Evolutionary conservation across 2,888 invertebrate species (phyloP).

Genomic region (Lasioglossum calceatum): DNA sequence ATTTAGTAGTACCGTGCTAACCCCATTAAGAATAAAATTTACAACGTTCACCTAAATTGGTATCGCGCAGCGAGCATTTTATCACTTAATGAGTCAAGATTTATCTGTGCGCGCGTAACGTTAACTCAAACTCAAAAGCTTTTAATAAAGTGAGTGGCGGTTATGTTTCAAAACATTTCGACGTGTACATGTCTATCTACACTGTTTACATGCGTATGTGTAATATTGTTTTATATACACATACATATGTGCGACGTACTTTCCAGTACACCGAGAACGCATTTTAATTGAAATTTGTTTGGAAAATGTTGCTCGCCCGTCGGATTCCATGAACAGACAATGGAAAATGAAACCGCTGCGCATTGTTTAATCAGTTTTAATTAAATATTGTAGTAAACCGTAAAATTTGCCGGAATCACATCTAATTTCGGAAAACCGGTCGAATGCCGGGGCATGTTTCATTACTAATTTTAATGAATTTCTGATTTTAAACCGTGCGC

Average conservation of each 20-base stretch:
- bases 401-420: neutral
- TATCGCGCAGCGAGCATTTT: constrained; percentile 20
- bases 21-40: constrained; percentile 36
- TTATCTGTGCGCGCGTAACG: neutral
- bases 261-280: neutral
- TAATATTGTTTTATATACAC: neutral
- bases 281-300: constrained; percentile 31
- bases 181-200: neutral
- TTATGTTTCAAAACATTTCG: neutral
- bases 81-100: constrained; percentile 12
- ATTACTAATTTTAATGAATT: neutral
- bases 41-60: constrained; percentile 28
- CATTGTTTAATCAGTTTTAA: constrained; percentile 1
- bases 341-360: neutral
- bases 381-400: constrained; percentile 1
- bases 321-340: neutral
- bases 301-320: neutral
- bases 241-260: too few relatives aligned
- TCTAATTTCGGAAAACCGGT: neutral
- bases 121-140: neutral
- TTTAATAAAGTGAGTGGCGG: constrained; percentile 26
- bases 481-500: neutral
- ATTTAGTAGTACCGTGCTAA: constrained; percentile 31
- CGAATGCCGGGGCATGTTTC: neutral
- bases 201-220: neutral